Evolutionary conservation across 1,140 invertebrate genomes (phyloP), one percentile per base, ranked within the genome.

Genomic region (Euwallacea similis): DNA sequence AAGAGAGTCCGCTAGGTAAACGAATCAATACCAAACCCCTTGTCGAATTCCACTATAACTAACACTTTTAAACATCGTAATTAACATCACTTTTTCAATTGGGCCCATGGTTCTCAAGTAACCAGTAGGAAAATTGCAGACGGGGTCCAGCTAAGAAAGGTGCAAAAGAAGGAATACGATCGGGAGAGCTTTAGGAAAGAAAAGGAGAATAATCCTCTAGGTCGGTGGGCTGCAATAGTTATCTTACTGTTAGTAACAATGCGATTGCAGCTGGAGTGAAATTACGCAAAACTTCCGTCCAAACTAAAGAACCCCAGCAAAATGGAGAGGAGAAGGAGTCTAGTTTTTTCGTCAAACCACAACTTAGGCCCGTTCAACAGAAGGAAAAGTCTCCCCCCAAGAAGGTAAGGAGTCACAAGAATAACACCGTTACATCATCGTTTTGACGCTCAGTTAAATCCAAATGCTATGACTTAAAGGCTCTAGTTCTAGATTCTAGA

Each of bases 301-400:
- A 76, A 59, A 73, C 71, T 9, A 79, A 77, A 63, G 76, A 80
- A 21, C 75, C 74, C 4, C 77, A 78, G 56, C 79, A 81, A 73
- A 81, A 81, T 73, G 80, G 80, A 13, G 76, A 73, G 44, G 76
- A 73, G 55, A 71, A 75, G 43, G 77, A 79, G 66, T 33, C 21
- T 4, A 76, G 75, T 41, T 79, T 76, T 41, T 81, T 80, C 68
- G 72, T 75, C 33, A 80, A 78, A 72, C 79, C 79, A 6, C 75
- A 77, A 65, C 73, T 81, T 7, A 79, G 79, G 61, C 76, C 79
- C 10, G 79, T 81, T 3, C 79, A 78, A 15, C 77, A 77, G 33
- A 75, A 77, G 46, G 79, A 80, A 58, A 74, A 73, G 55, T 72
- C 77, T 3, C 75, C 76, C 21, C 77, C 75, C 10, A 78, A 75